Evolutionary conservation across 2,888 invertebrate species (phyloP).

Genomic region (Sminthurinus aureus): DNA sequence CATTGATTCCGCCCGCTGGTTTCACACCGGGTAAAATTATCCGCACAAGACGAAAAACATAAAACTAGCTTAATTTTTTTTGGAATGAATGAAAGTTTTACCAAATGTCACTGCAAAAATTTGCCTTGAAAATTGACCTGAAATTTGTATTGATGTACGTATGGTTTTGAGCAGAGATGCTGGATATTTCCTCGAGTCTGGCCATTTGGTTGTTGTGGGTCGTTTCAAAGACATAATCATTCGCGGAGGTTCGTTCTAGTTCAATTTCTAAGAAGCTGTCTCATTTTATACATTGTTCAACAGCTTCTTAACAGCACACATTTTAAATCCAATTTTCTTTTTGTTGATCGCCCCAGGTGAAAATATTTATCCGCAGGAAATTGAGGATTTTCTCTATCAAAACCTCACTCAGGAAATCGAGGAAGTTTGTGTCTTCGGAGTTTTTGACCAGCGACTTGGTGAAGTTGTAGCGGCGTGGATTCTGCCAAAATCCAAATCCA

Average conservation of each 20-base stretch:
- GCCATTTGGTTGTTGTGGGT: slow-evolving; percentile 77
- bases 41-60: too few relatives aligned
- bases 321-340: too few relatives aligned
- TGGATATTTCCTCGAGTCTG: slow-evolving; percentile 72
- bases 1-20: slow-evolving; percentile 76
- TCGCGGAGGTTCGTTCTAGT: slow-evolving; percentile 72
- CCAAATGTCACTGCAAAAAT: too few relatives aligned
- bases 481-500: slow-evolving; percentile 70
- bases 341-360: slow-evolving; percentile 65
- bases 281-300: too few relatives aligned
- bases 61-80: too few relatives aligned
- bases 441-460: background rate
- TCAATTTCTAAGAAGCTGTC: too few relatives aligned
- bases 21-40: slow-evolving; percentile 66
- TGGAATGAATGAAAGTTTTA: too few relatives aligned
- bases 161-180: slow-evolving; percentile 69
- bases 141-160: background rate
- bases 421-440: slow-evolving; percentile 77
- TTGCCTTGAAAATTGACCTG: too few relatives aligned
- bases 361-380: slow-evolving; percentile 81
- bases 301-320: too few relatives aligned
- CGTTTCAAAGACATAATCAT: slow-evolving; percentile 81
- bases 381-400: slow-evolving; percentile 76
- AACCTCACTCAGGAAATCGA: slow-evolving; percentile 75
- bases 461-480: slow-evolving; percentile 68